Base-by-base conservation (phyloP, 2,888 invertebrate genomes). In the Terebella lapidaria region DNA sequence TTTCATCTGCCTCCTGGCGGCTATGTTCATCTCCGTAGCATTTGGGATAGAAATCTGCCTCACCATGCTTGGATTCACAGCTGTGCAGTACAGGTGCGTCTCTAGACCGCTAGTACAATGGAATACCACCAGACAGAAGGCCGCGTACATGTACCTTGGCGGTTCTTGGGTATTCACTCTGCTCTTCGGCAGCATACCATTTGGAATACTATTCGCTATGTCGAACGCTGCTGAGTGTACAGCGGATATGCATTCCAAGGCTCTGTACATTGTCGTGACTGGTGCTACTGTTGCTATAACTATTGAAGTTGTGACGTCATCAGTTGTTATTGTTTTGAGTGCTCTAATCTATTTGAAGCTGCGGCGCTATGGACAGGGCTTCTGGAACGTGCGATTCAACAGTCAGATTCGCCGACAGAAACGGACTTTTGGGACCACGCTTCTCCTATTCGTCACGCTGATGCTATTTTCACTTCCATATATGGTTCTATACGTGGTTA, bases 11-110 rank as follows among this genome's bases (percentile, higher is more conserved):
- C 35, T 67, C 22, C 25, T 57, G 15, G 64, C 64, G 10, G 64
- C 64, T 20, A 53, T 59, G 3, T 61, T 64, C 46, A 57, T 64
- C 27, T 57, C 61, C 0, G 30, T 54, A 2, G 49, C 61, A 5
- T 58, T 63, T 27, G 64, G 62, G 3, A 45, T 62, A n/a, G 55
- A 63, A 10, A 61, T 59, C 53, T 52, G 54, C 3, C 45, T 66
- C 20, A 66, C 65, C 10, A 58, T 67, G 56, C 56, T 67, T 2
- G 67, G 64, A 15, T 64, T 67, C 35, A 59, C 63, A 20, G 29
- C 57, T 15, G 60, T 65, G 25, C 67, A 67, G 59, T 67, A 60
- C 47, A 49, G 58, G 18, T 64, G 65, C 54, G 59, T 67, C 10
- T 63, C 64, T 30, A 30, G 51, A 3, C 67, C 67, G 2, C 57